phyloP scores from a whole-genome alignment of 2,113 vertebrate species.

The Castor canadensis region DNA sequence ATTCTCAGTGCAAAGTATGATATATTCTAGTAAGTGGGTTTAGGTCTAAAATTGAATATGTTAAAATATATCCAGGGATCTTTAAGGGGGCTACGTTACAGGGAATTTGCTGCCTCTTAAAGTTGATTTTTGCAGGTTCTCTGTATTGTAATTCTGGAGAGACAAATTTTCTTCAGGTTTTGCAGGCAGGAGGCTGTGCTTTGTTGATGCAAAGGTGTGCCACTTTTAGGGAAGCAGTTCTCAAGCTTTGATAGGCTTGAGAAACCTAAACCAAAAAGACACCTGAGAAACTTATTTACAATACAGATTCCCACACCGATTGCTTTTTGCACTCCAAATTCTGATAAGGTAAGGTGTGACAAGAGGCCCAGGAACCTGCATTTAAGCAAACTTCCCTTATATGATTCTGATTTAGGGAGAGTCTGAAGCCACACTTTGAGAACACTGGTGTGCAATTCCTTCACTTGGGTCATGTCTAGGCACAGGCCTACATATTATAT shows the following conservation, averaged over 20 bases:
- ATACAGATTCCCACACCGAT: neutral
- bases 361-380: neutral
- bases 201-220: neutral
- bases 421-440: neutral
- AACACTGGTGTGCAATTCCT: neutral
- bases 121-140: conserved; percentile 31
- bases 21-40: conserved; percentile 40
- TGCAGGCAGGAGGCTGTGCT: neutral
- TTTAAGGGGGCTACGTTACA: conserved; percentile 42
- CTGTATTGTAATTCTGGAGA: conserved; percentile 3
- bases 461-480: neutral
- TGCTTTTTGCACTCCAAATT: neutral
- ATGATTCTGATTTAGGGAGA: neutral
- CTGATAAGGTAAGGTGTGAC: neutral
- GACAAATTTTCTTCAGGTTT: conserved; percentile 36
- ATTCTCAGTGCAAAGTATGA: conserved; percentile 35
- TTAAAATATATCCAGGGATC: conserved; percentile 38
- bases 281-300: neutral
- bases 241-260: neutral
- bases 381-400: neutral
- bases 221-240: neutral
- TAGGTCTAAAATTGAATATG: conserved; percentile 56
- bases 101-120: conserved; percentile 5
- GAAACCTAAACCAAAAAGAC: neutral
- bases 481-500: neutral